Evolutionary conservation across 2,113 vertebrate genomes (phyloP).

Genomic region (Apus apus): DNA sequence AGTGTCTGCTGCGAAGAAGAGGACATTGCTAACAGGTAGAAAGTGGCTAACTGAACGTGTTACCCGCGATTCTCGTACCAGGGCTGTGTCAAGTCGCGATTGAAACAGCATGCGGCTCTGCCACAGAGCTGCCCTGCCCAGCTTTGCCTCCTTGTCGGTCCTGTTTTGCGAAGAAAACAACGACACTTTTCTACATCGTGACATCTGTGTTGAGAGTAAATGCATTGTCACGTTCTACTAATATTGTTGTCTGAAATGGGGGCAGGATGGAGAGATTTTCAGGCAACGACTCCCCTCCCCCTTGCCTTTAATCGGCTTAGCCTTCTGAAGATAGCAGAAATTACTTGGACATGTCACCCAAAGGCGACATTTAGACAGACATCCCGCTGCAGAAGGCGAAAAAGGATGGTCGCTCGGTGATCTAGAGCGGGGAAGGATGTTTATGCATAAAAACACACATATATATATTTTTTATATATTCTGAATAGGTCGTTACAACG

Average conservation of each 20-base stretch:
- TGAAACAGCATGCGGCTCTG: not conserved
- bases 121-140: not conserved
- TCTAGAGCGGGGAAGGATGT: not conserved
- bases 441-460: not conserved
- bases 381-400: not conserved
- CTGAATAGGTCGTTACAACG: not conserved
- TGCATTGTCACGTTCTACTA: not conserved
- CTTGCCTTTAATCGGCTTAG: not conserved
- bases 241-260: not conserved
- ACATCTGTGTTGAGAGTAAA: not conserved
- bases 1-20: not conserved
- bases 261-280: not conserved
- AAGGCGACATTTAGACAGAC: not conserved
- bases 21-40: not conserved
- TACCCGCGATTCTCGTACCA: not conserved
- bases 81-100: not conserved
- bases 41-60: not conserved
- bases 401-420: not conserved
- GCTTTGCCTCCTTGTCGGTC: not conserved
- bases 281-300: not conserved
- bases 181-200: not conserved
- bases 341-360: not conserved
- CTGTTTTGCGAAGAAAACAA: not conserved
- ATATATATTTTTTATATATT: no score
- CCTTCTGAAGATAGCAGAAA: not conserved